phyloP scores from a whole-genome alignment of 2,113 vertebrate genomes.

The Guaruba guarouba region DNA sequence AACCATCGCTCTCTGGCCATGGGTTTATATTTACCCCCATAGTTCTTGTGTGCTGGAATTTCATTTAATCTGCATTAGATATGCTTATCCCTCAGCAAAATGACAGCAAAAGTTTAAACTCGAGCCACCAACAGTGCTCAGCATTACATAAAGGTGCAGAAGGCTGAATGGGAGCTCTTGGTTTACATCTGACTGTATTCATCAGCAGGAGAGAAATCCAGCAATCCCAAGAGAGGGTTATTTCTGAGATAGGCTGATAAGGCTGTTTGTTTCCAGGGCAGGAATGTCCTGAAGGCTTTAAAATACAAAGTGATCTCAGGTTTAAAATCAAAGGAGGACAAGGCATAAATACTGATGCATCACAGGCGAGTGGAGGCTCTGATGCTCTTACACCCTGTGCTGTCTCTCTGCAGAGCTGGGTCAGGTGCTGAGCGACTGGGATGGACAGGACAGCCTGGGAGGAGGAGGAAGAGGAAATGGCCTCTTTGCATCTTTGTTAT shows the following conservation, averaged over 20 bases:
- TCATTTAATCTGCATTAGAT: slow-evolving; percentile 67
- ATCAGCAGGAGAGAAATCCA: neutral
- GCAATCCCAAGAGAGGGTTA: neutral
- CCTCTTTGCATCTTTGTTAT: neutral
- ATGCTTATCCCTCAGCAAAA: slow-evolving; percentile 38
- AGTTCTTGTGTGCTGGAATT: slow-evolving; percentile 37
- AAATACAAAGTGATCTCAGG: neutral
- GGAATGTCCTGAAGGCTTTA: neutral
- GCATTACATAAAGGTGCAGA: neutral
- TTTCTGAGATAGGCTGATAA: neutral
- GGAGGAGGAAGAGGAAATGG: neutral
- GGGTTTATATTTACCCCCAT: slow-evolving; percentile 33
- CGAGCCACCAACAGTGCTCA: neutral
- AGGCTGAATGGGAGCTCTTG: neutral
- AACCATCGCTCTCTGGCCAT: neutral
- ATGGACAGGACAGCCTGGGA: neutral
- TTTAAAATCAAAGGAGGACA: neutral
- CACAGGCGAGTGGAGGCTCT: neutral
- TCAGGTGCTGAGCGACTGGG: neutral
- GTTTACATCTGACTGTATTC: neutral
- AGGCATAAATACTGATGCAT: neutral
- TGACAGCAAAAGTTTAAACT: neutral
- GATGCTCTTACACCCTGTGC: neutral
- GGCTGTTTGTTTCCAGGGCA: neutral
- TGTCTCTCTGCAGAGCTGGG: neutral